Percentiles rank a stretch among this genome's conserved stretches.
Evolutionary conservation across 1,140 invertebrate species (phyloP).

Genomic region (Penaeus chinensis): DNA sequence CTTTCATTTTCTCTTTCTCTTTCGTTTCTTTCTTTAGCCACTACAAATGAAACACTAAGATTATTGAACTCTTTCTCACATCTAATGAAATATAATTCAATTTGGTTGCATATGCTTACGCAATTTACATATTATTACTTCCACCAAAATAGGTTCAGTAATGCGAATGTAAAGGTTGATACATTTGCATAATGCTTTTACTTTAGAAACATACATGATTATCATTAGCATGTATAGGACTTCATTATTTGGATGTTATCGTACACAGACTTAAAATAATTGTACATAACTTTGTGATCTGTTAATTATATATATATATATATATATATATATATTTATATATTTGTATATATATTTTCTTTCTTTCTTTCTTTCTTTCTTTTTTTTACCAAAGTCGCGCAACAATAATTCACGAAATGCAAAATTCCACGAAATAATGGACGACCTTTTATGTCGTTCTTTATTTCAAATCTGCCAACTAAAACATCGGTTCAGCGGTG

Average conservation of each 20-base stretch:
- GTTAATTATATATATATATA: no score
- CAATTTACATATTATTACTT: conserved; percentile 59
- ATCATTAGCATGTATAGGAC: no score
- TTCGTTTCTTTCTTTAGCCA: not conserved
- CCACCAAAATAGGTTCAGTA: conserved; percentile 18
- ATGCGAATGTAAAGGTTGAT: conserved; percentile 6
- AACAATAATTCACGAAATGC: no score
- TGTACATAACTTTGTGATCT: no score
- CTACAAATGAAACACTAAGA: conserved; percentile 36
- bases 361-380: no score
- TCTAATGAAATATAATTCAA: conserved; percentile 59
- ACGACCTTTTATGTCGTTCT: not conserved
- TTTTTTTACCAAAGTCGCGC: no score
- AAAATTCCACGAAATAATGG: no score
- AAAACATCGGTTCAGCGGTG: no score
- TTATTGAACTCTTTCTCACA: conserved; percentile 52
- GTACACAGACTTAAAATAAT: no score
- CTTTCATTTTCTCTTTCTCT: not conserved
- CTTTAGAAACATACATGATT: not conserved
- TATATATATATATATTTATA: no score
- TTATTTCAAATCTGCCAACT: not conserved
- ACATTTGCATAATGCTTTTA: not conserved
- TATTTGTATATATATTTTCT: no score
- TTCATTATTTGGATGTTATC: no score
- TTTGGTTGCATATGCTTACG: conserved; percentile 57